Percentiles rank a stretch among this genome's conserved stretches.
Evolutionary conservation across 2,888 invertebrate genomes (phyloP).

Genomic region (Mongoloraphidia duomilia): DNA sequence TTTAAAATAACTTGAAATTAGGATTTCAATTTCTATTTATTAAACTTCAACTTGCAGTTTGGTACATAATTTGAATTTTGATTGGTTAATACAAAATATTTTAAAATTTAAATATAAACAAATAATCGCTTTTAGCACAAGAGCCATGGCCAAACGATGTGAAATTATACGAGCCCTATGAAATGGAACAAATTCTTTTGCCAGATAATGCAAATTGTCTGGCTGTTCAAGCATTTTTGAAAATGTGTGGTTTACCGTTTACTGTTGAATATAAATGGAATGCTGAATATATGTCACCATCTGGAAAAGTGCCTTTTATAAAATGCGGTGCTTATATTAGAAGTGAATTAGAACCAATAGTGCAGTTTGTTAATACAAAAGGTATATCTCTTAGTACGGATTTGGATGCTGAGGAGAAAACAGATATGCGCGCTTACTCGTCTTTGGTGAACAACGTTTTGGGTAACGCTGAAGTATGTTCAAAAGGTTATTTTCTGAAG

Average conservation of each 20-base stretch:
- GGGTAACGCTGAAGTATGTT: slow-evolving; percentile 71
- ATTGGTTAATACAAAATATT: slow-evolving; percentile 5
- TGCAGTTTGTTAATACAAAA: slow-evolving; percentile 75
- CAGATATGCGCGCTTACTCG: slow-evolving; percentile 89
- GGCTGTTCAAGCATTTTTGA: slow-evolving; percentile 82
- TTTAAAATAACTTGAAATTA: neutral
- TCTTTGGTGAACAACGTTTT: slow-evolving; percentile 78
- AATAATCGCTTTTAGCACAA: slow-evolving; percentile 42
- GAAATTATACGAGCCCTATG: slow-evolving; percentile 74
- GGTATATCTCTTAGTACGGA: slow-evolving; percentile 59
- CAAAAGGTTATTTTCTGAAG: neutral
- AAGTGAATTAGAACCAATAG: slow-evolving; percentile 83
- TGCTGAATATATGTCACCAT: slow-evolving; percentile 94
- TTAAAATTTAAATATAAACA: slow-evolving; percentile 14
- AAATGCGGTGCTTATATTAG: slow-evolving; percentile 79
- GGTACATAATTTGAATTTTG: too few species aligned
- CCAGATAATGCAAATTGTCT: slow-evolving; percentile 90
- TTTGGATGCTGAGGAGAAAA: slow-evolving; percentile 60
- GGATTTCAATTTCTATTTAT: too few species aligned
- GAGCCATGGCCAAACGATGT: slow-evolving; percentile 88
- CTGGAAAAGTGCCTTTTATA: slow-evolving; percentile 84
- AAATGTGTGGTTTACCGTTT: slow-evolving; percentile 81
- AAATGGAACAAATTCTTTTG: slow-evolving; percentile 84
- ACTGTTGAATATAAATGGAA: slow-evolving; percentile 72
- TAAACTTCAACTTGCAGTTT: too few species aligned